Evolutionary conservation across 1,140 invertebrate genomes (phyloP), one percentile per base, ranked within the genome.

Genomic region (Leguminivora glycinivorella): DNA sequence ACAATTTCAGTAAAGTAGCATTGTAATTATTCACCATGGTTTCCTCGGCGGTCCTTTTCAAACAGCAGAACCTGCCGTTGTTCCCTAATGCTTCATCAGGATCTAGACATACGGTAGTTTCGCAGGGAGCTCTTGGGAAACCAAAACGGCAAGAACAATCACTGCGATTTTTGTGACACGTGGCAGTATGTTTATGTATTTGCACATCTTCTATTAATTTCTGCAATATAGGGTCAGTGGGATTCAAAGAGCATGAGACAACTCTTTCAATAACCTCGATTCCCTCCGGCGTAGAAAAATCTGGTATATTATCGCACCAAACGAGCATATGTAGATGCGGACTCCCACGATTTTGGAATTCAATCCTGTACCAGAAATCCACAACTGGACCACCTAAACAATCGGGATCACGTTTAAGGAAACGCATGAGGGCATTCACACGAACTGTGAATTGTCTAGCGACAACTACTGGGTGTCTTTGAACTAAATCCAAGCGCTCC

Each of bases 281-380:
- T 1, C 75, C 75, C 70, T 81, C 69, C 9, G 47, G 38, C 17
- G 70, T 77, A 40, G 22, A 17, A 70, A 79, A 79, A 31, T 70
- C 70, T 10, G 72, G 76, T 43, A 72, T 6, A 73, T 43, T 38
- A 0, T 67, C 66, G 69, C 70, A 76, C 80, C 75, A 78, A 1
- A 76, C 17, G 9, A 76, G 34, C 74, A 79, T 81, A 69, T 81
- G 75, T 1, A 77, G 34, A 70, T 79, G 73, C 17, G 73, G 79
- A 34, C 72, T 77, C n/a, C 79, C 77, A 40, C 75, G 40, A 56
- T 74, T 77, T 69, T 76, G 73, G 25, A 77, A 78, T 25, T 79
- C 74, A 69, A 75, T 25, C 24, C 70, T 29, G 5, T 43, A 67
- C 70, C 70, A 71, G 26, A 67, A 75, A 9, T 80, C 74, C 22